Evolutionary conservation across 2,797 vertebrate genomes (phyloP).

Genomic region (Sylvilagus floridanus): DNA sequence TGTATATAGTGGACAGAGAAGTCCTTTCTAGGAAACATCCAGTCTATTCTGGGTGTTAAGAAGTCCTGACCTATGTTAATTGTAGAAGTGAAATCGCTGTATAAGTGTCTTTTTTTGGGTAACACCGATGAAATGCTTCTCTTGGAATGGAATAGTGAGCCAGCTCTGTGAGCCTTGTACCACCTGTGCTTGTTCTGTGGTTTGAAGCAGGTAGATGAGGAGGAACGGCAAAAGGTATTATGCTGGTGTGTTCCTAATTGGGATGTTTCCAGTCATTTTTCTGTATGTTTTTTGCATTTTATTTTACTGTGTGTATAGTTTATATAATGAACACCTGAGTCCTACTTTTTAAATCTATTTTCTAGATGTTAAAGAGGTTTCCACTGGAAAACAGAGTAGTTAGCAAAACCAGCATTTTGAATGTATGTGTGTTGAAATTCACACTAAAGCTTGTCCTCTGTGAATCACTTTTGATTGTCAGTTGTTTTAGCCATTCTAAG

Average conservation of each 20-base stretch:
- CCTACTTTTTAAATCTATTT: conserved; percentile 58
- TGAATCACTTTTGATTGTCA: conserved; percentile 3
- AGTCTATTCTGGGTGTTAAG: background rate
- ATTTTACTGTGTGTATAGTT: conserved; percentile 58
- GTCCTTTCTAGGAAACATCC: conserved; percentile 42
- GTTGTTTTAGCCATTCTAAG: conserved; percentile 9
- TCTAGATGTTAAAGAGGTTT: conserved; percentile 68
- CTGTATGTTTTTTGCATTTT: conserved; percentile 12
- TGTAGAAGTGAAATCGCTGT: conserved; percentile 53
- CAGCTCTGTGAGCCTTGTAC: background rate
- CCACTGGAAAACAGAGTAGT: conserved; percentile 55
- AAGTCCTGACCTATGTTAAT: conserved; percentile 41
- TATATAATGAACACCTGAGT: conserved; percentile 33
- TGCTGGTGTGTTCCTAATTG: background rate
- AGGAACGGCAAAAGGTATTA: background rate
- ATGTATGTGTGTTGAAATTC: conserved; percentile 52
- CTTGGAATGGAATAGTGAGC: background rate
- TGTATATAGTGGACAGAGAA: conserved; percentile 51
- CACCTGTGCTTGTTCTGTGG: background rate
- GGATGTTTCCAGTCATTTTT: conserved; percentile 38
- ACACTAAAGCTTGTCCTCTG: conserved; percentile 19
- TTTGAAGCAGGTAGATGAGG: conserved; percentile 11
- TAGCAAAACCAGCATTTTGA: conserved; percentile 65
- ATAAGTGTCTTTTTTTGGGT: conserved; percentile 60
- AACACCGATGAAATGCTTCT: conserved; percentile 12